A percentile compares a stretch with the other conserved stretches of the same genome.
phyloP scores from a whole-genome alignment of 2,113 vertebrate genomes.

The Misgurnus anguillicaudatus region DNA sequence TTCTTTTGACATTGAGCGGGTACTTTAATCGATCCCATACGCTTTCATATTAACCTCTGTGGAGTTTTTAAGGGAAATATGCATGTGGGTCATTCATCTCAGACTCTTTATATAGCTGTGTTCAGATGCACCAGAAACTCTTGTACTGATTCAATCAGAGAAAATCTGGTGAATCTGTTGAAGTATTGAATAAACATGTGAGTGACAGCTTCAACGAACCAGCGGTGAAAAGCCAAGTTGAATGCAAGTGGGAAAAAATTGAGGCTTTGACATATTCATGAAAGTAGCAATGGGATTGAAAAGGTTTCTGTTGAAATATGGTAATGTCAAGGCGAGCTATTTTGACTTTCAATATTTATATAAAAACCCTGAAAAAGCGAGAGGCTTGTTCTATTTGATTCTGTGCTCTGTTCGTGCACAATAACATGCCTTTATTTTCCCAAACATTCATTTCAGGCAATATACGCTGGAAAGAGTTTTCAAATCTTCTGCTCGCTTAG shows the following conservation, averaged over 20 bases:
- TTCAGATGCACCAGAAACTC: slow-evolving; percentile 47
- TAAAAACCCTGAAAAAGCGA: not conserved
- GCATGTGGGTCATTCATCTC: slow-evolving; percentile 61
- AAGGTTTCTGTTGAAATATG: slow-evolving; percentile 30
- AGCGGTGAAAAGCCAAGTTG: slow-evolving; percentile 15
- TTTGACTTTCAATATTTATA: slow-evolving; percentile 39
- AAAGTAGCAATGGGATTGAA: slow-evolving; percentile 24
- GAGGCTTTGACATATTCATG: slow-evolving; percentile 38
- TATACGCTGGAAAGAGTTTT: not conserved
- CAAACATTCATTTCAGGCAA: slow-evolving; percentile 11
- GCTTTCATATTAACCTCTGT: not conserved
- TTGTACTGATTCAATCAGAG: not conserved
- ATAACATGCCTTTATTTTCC: slow-evolving; percentile 3
- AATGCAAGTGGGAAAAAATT: slow-evolving; percentile 15
- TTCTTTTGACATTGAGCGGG: slow-evolving; percentile 2
- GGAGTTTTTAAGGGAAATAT: slow-evolving; percentile 55
- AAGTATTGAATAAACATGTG: slow-evolving; percentile 37
- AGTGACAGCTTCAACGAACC: slow-evolving; percentile 16
- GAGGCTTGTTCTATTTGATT: slow-evolving; percentile 14
- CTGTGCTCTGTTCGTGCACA: slow-evolving; percentile 4
- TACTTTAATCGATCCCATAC: slow-evolving; percentile 34
- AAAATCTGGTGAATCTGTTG: slow-evolving; percentile 29
- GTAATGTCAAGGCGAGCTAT: slow-evolving; percentile 7
- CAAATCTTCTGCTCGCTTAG: not conserved
- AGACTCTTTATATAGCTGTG: slow-evolving; percentile 58